phyloP scores from a whole-genome alignment of 2,888 invertebrate species.

The Chrysolina oricalcia region DNA sequence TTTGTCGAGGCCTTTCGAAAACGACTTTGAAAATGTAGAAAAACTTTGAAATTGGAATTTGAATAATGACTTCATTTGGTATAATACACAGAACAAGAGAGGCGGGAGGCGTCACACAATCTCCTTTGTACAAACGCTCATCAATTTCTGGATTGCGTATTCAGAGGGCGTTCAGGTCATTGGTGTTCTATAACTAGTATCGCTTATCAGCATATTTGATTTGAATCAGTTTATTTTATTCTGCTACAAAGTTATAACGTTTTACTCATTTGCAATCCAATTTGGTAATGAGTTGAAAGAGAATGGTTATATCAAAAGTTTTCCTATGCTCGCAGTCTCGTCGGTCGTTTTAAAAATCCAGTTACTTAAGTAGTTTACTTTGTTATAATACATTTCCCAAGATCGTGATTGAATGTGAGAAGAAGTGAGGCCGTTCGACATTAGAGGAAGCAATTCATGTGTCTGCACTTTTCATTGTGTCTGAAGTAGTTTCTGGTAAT shows the following conservation, averaged over 20 bases:
- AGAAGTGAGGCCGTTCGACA: constrained; percentile 15
- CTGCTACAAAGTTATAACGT: constrained; percentile 31
- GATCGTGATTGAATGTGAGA: constrained; percentile 39
- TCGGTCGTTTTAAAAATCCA: constrained; percentile 32
- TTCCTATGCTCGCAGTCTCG: constrained; percentile 24
- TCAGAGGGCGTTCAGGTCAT: too few relatives aligned
- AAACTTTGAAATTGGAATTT: too few relatives aligned
- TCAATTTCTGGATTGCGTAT: too few relatives aligned
- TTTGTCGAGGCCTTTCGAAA: too few relatives aligned
- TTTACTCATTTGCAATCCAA: constrained; percentile 29
- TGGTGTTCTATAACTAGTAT: too few relatives aligned
- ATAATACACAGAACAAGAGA: too few relatives aligned
- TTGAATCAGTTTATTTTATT: constrained; percentile 37
- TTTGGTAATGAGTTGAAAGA: constrained; percentile 37
- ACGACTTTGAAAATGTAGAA: too few relatives aligned
- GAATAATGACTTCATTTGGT: too few relatives aligned
- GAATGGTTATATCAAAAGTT: constrained; percentile 40
- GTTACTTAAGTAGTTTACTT: constrained; percentile 41
- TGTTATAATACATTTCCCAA: constrained; percentile 35
- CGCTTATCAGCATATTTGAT: constrained; percentile 29
- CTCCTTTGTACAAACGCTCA: too few relatives aligned
- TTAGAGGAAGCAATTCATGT: constrained; percentile 26
- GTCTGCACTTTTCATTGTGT: constrained; percentile 23
- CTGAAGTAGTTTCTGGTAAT: constrained; percentile 8
- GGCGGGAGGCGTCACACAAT: too few relatives aligned